Percentiles rank a stretch among this genome's conserved stretches.
phyloP scores from a whole-genome alignment of 2,888 invertebrate genomes.

The Antheraea assamensis region DNA sequence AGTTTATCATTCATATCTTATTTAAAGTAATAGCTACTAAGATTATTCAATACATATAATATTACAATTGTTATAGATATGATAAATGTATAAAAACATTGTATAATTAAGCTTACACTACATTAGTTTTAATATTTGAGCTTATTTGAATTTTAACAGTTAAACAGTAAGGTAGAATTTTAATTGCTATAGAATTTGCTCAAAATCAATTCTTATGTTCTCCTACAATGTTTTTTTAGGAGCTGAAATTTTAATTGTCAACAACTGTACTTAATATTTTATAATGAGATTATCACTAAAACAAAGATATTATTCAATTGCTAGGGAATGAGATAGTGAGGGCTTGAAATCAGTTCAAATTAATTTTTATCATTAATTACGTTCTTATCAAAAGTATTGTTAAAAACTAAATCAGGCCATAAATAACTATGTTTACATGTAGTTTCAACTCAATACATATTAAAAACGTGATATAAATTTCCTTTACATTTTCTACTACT shows the following conservation, averaged over 20 bases:
- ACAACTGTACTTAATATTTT: not conserved
- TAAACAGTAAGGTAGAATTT: no score
- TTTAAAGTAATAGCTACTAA: not conserved
- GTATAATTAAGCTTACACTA: no score
- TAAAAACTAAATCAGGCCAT: constrained; percentile 9
- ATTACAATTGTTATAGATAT: not conserved
- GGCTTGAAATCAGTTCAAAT: not conserved
- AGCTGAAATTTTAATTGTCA: not conserved
- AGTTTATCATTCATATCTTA: constrained; percentile 1
- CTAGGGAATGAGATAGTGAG: not conserved
- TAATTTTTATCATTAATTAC: constrained; percentile 1
- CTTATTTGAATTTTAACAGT: no score
- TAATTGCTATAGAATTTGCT: no score
- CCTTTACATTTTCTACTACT: not conserved
- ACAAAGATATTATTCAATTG: not conserved
- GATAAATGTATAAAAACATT: no score
- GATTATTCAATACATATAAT: not conserved
- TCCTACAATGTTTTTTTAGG: not conserved
- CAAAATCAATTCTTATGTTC: not conserved
- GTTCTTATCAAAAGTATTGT: not conserved
- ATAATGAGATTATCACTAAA: not conserved
- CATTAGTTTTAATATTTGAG: no score
- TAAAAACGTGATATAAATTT: not conserved
- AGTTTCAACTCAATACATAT: not conserved
- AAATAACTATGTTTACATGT: not conserved